These are phyloP conservation scores for Eledone cirrhosa DNA, from an alignment of 2,888 invertebrate species.

Conservation along the genomic window DNA sequence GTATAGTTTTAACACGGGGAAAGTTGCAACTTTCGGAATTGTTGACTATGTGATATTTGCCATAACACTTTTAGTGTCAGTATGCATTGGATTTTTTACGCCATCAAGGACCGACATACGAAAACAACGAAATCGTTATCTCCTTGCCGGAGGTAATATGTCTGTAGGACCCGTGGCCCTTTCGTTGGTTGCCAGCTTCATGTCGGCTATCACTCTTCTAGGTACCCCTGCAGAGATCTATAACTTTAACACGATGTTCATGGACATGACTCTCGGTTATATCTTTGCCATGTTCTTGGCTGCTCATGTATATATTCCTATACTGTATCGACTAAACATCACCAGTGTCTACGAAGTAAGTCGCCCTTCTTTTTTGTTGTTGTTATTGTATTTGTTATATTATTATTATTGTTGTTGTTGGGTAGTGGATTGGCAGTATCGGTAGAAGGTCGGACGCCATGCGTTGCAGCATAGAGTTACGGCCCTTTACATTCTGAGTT, in stretches of 20 bases:
- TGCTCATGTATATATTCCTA: conserved; percentile 56
- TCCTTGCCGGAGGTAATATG: conserved; percentile 64
- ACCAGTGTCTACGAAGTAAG: conserved; percentile 61
- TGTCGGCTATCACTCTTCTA: conserved; percentile 65
- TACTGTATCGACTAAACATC: conserved; percentile 53
- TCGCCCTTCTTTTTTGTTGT: not conserved
- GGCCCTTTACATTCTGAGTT: no score
- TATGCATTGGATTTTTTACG: conserved; percentile 58
- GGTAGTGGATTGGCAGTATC: no score
- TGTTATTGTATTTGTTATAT: not conserved
- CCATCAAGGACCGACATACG: conserved; percentile 55
- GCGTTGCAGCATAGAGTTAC: no score
- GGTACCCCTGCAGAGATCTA: conserved; percentile 65
- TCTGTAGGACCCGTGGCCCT: conserved; percentile 59
- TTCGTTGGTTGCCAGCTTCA: conserved; percentile 65
- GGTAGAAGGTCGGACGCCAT: no score
- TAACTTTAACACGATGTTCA: conserved; percentile 61
- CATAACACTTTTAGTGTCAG: conserved; percentile 54
- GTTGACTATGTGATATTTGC: conserved; percentile 61
- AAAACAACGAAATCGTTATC: conserved; percentile 55
- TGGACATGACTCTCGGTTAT: conserved; percentile 59
- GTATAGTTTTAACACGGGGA: conserved; percentile 1
- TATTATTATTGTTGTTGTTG: no score
- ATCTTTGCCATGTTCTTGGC: conserved; percentile 59
- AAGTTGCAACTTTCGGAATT: conserved; percentile 38